phyloP scores from a whole-genome alignment of 2,797 vertebrate genomes.

The Sebastes itinus region DNA sequence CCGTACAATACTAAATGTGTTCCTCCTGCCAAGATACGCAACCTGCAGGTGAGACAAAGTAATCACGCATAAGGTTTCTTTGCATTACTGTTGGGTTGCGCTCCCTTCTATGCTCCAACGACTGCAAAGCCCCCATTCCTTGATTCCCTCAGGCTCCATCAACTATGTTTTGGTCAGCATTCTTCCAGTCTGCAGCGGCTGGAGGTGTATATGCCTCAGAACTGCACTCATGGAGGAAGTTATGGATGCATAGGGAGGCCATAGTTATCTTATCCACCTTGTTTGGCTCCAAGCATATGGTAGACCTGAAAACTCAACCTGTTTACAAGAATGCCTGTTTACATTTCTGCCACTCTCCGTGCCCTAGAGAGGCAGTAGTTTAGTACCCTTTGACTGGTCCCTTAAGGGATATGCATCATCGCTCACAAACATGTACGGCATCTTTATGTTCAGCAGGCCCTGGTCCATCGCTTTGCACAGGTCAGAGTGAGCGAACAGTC shows the following conservation, averaged over 20 bases:
- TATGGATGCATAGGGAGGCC: not conserved
- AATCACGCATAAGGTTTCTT: not conserved
- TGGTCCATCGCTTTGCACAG: not conserved
- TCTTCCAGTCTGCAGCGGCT: not conserved
- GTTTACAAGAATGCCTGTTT: not conserved
- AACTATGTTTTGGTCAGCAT: not conserved
- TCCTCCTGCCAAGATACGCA: not conserved
- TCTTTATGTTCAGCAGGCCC: not conserved
- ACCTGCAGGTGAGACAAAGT: not conserved
- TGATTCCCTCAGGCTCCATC: not conserved
- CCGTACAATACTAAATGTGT: not conserved
- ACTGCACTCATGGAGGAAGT: not conserved
- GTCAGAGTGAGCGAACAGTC: not conserved
- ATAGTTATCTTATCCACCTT: not conserved
- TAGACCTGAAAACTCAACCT: not conserved
- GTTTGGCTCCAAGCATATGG: not conserved
- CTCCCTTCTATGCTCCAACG: not conserved
- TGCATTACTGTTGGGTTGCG: not conserved
- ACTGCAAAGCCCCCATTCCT: not conserved
- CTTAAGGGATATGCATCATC: not conserved
- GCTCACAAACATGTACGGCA: not conserved
- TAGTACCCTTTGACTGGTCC: not conserved
- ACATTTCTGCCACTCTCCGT: not conserved
- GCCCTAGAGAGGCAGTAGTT: not conserved
- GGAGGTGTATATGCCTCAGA: not conserved